Percentiles rank a stretch among this genome's conserved stretches.
Conservation (phyloP, 2,113 vertebrate genomes). For the Laticauda colubrina region DNA sequence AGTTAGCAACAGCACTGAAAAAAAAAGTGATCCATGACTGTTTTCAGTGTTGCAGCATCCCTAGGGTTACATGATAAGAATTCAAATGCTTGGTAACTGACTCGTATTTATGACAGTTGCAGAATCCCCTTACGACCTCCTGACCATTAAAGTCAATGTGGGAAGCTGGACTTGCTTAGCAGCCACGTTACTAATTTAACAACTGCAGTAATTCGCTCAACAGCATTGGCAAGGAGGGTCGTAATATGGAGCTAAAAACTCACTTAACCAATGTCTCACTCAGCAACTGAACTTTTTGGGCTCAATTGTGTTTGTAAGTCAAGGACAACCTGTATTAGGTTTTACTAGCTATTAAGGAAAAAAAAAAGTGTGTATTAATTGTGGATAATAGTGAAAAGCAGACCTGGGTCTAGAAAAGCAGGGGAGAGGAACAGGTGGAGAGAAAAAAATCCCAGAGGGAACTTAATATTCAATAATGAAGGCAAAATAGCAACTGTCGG, state of each 20-base stretch:
- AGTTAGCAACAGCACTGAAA: neutral
- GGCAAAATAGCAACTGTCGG: neutral
- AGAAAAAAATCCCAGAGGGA: neutral
- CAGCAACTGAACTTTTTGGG: neutral
- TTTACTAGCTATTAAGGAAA: neutral
- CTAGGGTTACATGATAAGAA: neutral
- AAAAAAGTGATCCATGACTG: neutral
- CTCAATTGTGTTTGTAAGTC: neutral
- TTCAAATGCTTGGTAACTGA: neutral
- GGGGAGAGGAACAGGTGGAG: neutral
- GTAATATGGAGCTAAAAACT: neutral
- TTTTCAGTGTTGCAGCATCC: neutral
- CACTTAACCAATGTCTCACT: neutral
- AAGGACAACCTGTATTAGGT: neutral
- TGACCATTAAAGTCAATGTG: too few relatives aligned
- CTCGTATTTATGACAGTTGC: neutral
- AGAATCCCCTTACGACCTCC: neutral
- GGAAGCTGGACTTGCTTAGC: neutral
- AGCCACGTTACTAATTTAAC: neutral
- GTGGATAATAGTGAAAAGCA: neutral
- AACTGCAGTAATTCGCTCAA: neutral
- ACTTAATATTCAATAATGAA: neutral
- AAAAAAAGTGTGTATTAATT: neutral
- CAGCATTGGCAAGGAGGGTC: too few relatives aligned
- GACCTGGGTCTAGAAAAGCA: neutral